Base-by-base conservation (phyloP, 2,888 invertebrate species). In the Druceiella hillmani region DNA sequence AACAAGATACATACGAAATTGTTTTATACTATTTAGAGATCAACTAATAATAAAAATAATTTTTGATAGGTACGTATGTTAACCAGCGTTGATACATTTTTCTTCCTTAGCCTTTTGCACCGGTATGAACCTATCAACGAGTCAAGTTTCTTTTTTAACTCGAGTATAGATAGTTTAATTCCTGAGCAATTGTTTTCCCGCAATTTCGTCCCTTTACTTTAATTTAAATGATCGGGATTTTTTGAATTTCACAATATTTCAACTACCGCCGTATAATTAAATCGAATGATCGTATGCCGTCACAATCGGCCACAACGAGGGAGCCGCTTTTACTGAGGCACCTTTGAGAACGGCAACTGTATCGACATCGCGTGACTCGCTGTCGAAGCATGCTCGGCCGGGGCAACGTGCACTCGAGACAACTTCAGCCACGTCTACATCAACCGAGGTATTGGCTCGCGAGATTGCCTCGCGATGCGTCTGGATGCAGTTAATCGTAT, bases 371-470 rank as follows among this genome's bases (percentile, higher is more conserved):
- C 31, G 43, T 46, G 41, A 42, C 46, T 44, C 43, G 45, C 31
- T 36, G 43, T 34, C 44, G 44, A 48, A 43, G 38, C 31, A 36
- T 36, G 42, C 45, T 48, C 42, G 38, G 46, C 14, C 48, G 40
- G 45, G 45, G 37, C 42, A 45, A 45, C 39, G 46, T 43, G 43
- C 27, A 46, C 46, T 43, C 43, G 43, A 48, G 44, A 44, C 30
- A 46, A 43, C n/a, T 40, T 44, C 41, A 48, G 48, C 41, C 31
- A 25, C 46, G 43, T 46, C 43, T 43, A 48, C 46, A 42, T n/a
- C n/a, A n/a, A n/a, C n/a, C 41, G 40, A 28, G 37, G 31, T 12
- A 37, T 37, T 31, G 35, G 38, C 28, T 40, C 40, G 42, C 38
- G 35, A 35, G 42, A 11, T 12, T 9, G 35, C 17, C 36, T 17